These are phyloP conservation scores for Betta splendens DNA, from an alignment of 2,797 vertebrate genomes.

Conservation along the genomic window DNA sequence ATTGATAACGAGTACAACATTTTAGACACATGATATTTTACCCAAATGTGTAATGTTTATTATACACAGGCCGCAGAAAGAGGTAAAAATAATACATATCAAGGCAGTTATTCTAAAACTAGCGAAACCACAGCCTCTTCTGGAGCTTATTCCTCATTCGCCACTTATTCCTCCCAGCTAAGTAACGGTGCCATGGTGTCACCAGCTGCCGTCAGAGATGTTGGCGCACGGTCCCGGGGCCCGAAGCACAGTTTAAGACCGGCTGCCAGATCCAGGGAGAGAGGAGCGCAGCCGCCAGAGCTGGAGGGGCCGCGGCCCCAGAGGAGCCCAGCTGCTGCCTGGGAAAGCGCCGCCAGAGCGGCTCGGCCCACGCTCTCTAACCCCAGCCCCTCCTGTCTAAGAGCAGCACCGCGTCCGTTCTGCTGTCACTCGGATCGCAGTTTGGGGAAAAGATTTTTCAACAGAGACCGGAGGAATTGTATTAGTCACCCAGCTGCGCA, in stretches of 20 bases:
- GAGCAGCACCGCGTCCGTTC: constrained; percentile 49
- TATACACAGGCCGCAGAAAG: constrained; percentile 16
- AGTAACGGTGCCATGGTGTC: constrained; percentile 38
- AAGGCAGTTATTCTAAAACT: constrained; percentile 3
- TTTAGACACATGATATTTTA: constrained; percentile 27
- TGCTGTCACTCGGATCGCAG: constrained; percentile 38
- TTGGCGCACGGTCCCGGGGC: constrained; percentile 34
- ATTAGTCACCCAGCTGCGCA: constrained; percentile 46
- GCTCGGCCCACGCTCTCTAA: constrained; percentile 65
- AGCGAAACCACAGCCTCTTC: constrained; percentile 8
- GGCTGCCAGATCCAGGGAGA: constrained; percentile 40
- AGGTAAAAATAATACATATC: constrained; percentile 27
- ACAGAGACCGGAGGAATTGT: constrained; percentile 33
- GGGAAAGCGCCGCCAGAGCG: constrained; percentile 70
- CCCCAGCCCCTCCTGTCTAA: constrained; percentile 53
- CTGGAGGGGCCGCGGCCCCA: constrained; percentile 54
- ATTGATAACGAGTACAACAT: constrained; percentile 51
- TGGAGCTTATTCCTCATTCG: constrained; percentile 35
- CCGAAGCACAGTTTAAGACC: constrained; percentile 39
- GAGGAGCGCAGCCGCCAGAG: constrained; percentile 41
- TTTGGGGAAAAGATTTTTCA: constrained; percentile 47
- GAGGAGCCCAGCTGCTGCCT: constrained; percentile 71
- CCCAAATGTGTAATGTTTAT: constrained; percentile 20
- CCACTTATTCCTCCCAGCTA: constrained; percentile 29
- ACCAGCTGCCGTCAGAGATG: constrained; percentile 39